Evolutionary conservation across 2,797 vertebrate genomes (phyloP).

Genomic region (Spondyliosoma cantharus): DNA sequence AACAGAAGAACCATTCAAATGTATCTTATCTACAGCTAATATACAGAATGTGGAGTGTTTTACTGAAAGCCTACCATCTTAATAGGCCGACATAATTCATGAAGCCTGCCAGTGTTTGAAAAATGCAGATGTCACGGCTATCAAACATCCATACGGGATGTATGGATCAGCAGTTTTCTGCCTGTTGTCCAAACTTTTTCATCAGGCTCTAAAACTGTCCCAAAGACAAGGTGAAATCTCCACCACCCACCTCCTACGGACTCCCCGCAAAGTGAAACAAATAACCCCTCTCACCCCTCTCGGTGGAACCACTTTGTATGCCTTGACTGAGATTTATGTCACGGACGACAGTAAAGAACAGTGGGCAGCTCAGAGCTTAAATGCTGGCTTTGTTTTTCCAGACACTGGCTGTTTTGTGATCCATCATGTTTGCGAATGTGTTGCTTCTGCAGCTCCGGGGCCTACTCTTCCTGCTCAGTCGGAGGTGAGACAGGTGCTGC

Average conservation of each 20-base stretch:
- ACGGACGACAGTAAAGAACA: slow-evolving; percentile 42
- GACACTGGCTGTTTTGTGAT: slow-evolving; percentile 62
- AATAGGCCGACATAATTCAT: neutral
- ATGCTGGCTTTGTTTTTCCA: slow-evolving; percentile 71
- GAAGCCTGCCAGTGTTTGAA: slow-evolving; percentile 1
- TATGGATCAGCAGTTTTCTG: neutral
- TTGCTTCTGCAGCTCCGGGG: slow-evolving; percentile 5
- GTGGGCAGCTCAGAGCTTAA: slow-evolving; percentile 66
- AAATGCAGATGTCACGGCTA: neutral
- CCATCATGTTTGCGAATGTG: slow-evolving; percentile 58
- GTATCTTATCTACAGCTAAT: neutral
- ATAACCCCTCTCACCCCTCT: slow-evolving; percentile 56
- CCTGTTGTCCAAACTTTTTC: slow-evolving; percentile 11
- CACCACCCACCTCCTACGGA: slow-evolving; percentile 43
- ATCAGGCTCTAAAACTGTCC: slow-evolving; percentile 33
- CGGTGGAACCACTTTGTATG: slow-evolving; percentile 55
- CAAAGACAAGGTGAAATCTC: slow-evolving; percentile 48
- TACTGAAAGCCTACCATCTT: neutral
- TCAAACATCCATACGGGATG: slow-evolving; percentile 1
- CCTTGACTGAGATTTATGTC: slow-evolving; percentile 74
- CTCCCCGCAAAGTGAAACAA: slow-evolving; percentile 65
- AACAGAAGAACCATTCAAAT: neutral
- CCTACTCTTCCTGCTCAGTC: slow-evolving; percentile 8
- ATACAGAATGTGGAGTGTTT: neutral
- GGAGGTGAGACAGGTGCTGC: slow-evolving; percentile 6